phyloP scores from a whole-genome alignment of 2,888 invertebrate genomes.

The Drosophila subsilvestris region DNA sequence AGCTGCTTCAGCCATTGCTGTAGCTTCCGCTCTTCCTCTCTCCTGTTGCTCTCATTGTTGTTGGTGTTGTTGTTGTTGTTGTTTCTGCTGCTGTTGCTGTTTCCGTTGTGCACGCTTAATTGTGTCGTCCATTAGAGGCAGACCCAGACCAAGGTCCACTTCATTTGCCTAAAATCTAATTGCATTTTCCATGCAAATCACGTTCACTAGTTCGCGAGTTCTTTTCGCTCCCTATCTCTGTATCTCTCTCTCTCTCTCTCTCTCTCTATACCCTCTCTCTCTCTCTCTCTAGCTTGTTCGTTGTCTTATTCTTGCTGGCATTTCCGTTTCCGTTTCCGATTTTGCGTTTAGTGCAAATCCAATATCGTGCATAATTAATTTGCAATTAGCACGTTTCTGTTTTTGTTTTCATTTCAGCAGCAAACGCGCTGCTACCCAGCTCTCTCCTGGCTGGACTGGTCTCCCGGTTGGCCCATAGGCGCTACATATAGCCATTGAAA shows the following conservation, averaged over 20 bases:
- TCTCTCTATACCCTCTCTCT: slow-evolving; percentile 3
- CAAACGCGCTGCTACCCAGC: slow-evolving; percentile 43
- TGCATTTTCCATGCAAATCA: slow-evolving; percentile 76
- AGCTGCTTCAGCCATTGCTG: slow-evolving; percentile 11
- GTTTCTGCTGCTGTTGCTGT: slow-evolving; percentile 19
- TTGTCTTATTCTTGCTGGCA: slow-evolving; percentile 37
- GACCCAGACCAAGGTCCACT: slow-evolving; percentile 18
- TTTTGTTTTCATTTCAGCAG: slow-evolving; percentile 69
- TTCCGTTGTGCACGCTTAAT: slow-evolving; percentile 67
- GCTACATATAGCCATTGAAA: slow-evolving; percentile 50
- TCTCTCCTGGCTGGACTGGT: not conserved
- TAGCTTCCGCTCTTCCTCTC: not conserved
- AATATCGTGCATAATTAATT: slow-evolving; percentile 84
- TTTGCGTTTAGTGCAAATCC: slow-evolving; percentile 81
- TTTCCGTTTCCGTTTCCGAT: slow-evolving; percentile 43
- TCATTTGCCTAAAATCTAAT: slow-evolving; percentile 67
- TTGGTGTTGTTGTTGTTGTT: not conserved
- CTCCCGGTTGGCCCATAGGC: slow-evolving; percentile 14
- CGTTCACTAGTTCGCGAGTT: slow-evolving; percentile 47
- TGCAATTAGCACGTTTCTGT: slow-evolving; percentile 84
- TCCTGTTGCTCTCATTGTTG: not conserved
- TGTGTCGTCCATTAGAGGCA: slow-evolving; percentile 74
- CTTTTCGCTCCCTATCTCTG: slow-evolving; percentile 4
- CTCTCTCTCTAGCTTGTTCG: slow-evolving; percentile 4
- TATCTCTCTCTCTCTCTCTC: slow-evolving; percentile 7